Base-by-base conservation (phyloP, 2,113 vertebrate genomes). In the Malurus cyaneus region DNA sequence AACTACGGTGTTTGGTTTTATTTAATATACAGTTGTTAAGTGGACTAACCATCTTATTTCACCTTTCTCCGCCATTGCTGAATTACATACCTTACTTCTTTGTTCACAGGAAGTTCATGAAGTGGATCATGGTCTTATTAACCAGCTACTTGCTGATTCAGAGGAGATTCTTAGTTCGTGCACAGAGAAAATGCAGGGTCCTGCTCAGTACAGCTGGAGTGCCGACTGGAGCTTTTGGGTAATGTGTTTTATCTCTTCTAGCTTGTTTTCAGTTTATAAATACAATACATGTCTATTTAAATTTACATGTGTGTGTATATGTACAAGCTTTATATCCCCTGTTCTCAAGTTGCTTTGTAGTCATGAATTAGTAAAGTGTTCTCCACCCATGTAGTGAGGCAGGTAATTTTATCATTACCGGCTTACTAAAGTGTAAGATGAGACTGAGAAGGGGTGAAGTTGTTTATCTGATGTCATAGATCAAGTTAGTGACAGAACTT, bases 171-270 rank as follows among this genome's bases (percentile, higher is more conserved):
- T 93, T 72, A 71, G 56, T 82, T 89, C 80, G 12, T 52, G 74
- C 86, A 49, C 96, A 80, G 97, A 97, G 90, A 98, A 97, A 88
- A 97, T 97, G 86, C 97, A 97, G 64, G 56, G 88, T 57, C 94
- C 96, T 59, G 82, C 93, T 95, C 93, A 93, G 26, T 95, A 97
- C 57, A 97, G 94, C 72, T 98, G 98, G 98, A 98, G 95, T 78
- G 74, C 97, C 80, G 97, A 98, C 91, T 98, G 98, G 98, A 98
- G 94, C 89, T 98, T 98, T 97, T 97, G 98, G 97, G 98, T 98
- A 98, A 83, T 11, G 13, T 74, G 25, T 89, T 52, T 71, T 76
- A 32, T 32, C 36, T 88, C 18, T 65, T 52, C 29, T 69, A 60
- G 36, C 5, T 73, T 93, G 39, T 42, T 23, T 61, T 67, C 67